Percentiles rank a stretch among this genome's conserved stretches.
phyloP scores from a whole-genome alignment of 2,888 invertebrate species.

The Amphiduros pacificus region DNA sequence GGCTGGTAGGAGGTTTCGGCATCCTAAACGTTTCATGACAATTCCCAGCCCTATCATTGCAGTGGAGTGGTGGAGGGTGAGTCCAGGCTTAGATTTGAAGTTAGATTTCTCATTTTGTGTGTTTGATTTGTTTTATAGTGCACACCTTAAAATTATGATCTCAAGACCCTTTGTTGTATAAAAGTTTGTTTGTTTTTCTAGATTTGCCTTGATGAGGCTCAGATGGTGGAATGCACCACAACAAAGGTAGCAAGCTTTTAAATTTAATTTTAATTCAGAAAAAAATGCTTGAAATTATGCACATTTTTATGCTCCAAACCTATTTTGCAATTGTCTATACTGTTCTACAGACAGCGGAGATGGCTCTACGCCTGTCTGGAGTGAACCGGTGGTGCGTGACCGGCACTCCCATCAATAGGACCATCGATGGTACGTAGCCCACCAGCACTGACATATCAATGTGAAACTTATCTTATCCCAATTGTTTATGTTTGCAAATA shows the following conservation, averaged over 20 bases:
- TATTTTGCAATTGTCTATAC: too few relatives aligned
- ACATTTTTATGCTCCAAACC: background rate
- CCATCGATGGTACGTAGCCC: slow-evolving; percentile 64
- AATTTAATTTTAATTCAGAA: background rate
- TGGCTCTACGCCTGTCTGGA: slow-evolving; percentile 67
- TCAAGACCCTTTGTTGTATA: background rate
- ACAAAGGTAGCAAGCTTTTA: slow-evolving; percentile 50
- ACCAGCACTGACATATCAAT: too few relatives aligned
- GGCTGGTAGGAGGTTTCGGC: slow-evolving; percentile 60
- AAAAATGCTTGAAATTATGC: background rate
- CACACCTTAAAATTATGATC: background rate
- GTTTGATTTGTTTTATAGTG: background rate
- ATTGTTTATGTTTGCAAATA: too few relatives aligned
- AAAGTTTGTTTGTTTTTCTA: slow-evolving; percentile 21
- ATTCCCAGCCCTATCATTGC: slow-evolving; percentile 71
- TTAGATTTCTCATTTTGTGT: background rate
- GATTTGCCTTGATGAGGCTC: slow-evolving; percentile 74
- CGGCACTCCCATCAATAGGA: slow-evolving; percentile 72
- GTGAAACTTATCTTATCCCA: too few relatives aligned
- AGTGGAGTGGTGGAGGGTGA: slow-evolving; percentile 77
- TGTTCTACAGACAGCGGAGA: slow-evolving; percentile 66
- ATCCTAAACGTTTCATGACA: slow-evolving; percentile 68
- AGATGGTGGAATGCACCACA: slow-evolving; percentile 72
- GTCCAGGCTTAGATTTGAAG: slow-evolving; percentile 42
- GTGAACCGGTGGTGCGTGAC: slow-evolving; percentile 73